phyloP scores from a whole-genome alignment of 2,888 invertebrate species.

The Pterobdella sp. region DNA sequence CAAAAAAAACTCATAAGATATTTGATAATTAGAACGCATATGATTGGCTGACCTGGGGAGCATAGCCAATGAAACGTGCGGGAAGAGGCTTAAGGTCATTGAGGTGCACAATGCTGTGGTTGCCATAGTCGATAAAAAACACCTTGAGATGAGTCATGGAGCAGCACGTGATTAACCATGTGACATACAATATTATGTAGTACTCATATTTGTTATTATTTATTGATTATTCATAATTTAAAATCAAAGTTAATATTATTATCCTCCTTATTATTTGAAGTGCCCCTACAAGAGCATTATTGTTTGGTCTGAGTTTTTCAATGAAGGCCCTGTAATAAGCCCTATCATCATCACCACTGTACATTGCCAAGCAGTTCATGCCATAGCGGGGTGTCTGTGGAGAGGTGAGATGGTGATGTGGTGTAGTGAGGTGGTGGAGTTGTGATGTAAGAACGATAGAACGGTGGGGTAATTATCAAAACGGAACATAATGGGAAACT shows the following conservation, averaged over 20 bases:
- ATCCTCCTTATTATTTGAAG: too few species aligned
- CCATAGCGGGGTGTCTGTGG: background rate
- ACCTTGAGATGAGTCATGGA: too few species aligned
- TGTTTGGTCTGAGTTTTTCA: background rate
- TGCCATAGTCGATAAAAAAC: conserved; percentile 72
- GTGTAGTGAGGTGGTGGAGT: background rate
- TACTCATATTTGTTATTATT: too few species aligned
- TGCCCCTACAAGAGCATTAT: background rate
- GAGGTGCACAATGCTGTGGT: conserved; percentile 44
- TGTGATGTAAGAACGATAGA: background rate
- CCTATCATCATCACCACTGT: background rate
- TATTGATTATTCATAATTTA: too few species aligned
- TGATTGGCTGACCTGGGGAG: conserved; percentile 44
- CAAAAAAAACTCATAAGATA: too few species aligned
- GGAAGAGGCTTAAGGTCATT: conserved; percentile 38
- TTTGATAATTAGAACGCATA: too few species aligned
- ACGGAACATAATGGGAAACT: too few species aligned
- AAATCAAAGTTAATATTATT: too few species aligned
- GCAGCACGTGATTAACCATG: too few species aligned
- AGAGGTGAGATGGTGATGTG: background rate
- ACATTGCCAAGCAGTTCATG: conserved; percentile 5
- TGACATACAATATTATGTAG: too few species aligned
- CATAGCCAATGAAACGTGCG: conserved; percentile 36
- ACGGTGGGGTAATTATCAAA: too few species aligned
- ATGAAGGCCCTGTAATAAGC: background rate